Percentiles rank a stretch among this genome's conserved stretches.
Evolutionary conservation across 2,888 invertebrate species (phyloP).

Genomic region (Enoplolaimus lenunculus): DNA sequence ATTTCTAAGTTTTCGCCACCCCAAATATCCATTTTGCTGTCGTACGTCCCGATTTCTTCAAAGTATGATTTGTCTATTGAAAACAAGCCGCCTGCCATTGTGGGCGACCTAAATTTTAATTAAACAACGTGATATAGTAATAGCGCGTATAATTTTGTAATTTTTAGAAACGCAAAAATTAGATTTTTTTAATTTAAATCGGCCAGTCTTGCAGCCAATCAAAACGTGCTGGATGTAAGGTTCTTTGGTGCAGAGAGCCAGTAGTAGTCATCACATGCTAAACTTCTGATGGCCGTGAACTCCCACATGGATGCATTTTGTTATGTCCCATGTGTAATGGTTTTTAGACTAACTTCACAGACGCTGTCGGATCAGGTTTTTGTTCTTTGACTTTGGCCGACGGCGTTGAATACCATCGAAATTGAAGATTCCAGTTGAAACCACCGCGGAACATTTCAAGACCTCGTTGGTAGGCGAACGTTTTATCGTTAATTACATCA

Average conservation of each 20-base stretch:
- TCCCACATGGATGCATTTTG: slow-evolving; percentile 3
- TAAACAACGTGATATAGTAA: no score
- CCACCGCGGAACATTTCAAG: slow-evolving; percentile 95
- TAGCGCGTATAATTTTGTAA: no score
- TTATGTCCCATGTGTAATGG: not conserved
- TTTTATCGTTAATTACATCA: slow-evolving; percentile 86
- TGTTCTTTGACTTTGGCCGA: slow-evolving; percentile 39
- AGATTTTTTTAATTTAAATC: no score
- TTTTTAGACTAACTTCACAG: slow-evolving; percentile 46
- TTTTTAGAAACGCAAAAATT: no score
- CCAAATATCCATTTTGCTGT: slow-evolving; percentile 67
- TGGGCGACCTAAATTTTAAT: slow-evolving; percentile 59
- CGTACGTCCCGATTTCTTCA: slow-evolving; percentile 63
- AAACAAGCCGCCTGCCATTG: slow-evolving; percentile 89
- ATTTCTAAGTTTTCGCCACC: slow-evolving; percentile 95
- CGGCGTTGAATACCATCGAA: slow-evolving; percentile 58
- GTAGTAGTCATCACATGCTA: no score
- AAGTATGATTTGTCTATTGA: slow-evolving; percentile 71
- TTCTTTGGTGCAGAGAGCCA: no score
- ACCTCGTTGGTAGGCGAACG: slow-evolving; percentile 74
- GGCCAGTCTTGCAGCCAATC: no score
- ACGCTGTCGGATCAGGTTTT: slow-evolving; percentile 52
- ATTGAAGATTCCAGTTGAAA: slow-evolving; percentile 89
- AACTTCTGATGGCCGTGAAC: no score
- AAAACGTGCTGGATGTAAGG: not conserved